Evolutionary conservation across 2,113 vertebrate species (phyloP).

Genomic region (Leucopsar rothschildi): DNA sequence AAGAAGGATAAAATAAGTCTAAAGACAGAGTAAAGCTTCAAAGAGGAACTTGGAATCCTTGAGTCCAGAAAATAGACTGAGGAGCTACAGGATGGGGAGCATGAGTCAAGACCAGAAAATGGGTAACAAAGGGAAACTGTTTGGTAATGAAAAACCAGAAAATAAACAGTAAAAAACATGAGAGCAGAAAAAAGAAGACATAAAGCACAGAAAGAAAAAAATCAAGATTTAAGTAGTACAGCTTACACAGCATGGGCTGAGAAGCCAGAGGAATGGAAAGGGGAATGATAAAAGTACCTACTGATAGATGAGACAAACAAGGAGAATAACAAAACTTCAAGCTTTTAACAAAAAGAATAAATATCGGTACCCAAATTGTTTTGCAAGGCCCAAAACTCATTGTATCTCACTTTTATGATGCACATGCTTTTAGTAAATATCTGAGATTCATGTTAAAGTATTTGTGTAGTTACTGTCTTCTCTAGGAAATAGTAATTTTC

Average conservation of each 20-base stretch:
- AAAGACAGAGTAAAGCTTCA: background rate
- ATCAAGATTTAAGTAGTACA: background rate
- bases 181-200: background rate
- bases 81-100: background rate
- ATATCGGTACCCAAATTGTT: background rate
- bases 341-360: background rate
- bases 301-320: background rate
- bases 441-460: background rate
- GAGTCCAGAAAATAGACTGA: background rate
- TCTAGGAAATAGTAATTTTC: background rate
- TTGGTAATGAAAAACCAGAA: background rate
- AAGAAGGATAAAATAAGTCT: background rate
- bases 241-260: background rate
- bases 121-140: background rate
- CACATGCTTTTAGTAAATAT: background rate
- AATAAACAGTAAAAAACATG: background rate
- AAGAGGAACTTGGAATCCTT: background rate
- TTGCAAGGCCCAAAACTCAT: background rate
- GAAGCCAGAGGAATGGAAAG: background rate
- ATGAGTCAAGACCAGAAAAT: background rate
- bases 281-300: background rate
- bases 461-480: background rate
- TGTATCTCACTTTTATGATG: background rate
- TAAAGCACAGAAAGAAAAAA: background rate
- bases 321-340: background rate